Conservation (phyloP, 2,888 invertebrate species). For the Xestia rhomboidea region DNA sequence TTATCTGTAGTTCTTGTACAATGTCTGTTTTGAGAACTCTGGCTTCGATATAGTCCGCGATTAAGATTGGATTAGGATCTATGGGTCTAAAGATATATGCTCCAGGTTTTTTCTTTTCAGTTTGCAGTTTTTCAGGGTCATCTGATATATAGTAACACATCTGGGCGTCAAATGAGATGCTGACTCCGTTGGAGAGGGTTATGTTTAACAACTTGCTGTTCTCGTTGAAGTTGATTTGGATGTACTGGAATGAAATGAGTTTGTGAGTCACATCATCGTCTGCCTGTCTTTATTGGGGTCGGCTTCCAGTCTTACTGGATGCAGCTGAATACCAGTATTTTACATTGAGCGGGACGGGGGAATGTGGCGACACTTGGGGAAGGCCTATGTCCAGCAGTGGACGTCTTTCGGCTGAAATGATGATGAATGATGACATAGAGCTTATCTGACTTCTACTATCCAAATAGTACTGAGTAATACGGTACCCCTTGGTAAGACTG, state of each 20-base stretch:
- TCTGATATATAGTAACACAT: conserved; percentile 94
- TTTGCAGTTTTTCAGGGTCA: conserved; percentile 91
- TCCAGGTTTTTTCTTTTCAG: conserved; percentile 93
- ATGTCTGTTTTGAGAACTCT: conserved; percentile 89
- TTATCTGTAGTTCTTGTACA: conserved; percentile 94
- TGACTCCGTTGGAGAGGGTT: conserved; percentile 84
- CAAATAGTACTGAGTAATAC: no score
- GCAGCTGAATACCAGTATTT: no score
- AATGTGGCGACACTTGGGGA: no score
- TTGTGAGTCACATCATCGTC: no score
- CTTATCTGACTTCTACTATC: no score
- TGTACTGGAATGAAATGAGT: conserved; percentile 76
- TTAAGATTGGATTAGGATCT: conserved; percentile 66
- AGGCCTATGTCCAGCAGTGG: no score
- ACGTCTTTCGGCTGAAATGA: no score
- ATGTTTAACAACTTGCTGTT: conserved; percentile 83
- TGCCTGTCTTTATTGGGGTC: no score
- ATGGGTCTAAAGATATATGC: conserved; percentile 95
- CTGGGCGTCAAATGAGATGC: conserved; percentile 79
- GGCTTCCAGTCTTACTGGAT: no score
- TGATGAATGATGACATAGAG: no score
- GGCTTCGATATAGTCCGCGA: conserved; percentile 64
- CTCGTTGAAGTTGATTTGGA: conserved; percentile 88
- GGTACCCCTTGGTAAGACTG: no score
- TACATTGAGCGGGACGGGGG: no score